Evolutionary conservation across 2,797 vertebrate genomes (phyloP), one percentile per base, ranked within the genome.

Genomic region (Chloroceryle amazona): DNA sequence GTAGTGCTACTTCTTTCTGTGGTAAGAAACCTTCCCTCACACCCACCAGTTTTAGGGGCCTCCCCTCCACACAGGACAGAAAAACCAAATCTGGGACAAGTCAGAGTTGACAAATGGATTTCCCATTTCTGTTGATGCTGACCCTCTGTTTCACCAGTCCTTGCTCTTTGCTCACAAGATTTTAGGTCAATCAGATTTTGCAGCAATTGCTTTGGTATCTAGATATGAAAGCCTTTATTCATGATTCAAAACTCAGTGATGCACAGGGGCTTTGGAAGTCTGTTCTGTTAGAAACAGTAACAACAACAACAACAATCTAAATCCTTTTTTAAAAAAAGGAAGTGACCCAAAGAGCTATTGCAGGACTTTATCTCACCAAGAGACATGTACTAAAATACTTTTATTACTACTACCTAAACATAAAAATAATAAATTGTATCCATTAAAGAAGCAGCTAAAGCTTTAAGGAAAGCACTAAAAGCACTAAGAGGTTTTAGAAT

Each of bases 31-130:
- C 31, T 52, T 76, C 8, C 8, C 12, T 61, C 39, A 6, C 44
- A n/a, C 10, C 5, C 25, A 1, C 8, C 21, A 51, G 0, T 10
- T 18, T 42, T 8, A 0, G 11, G 4, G 51, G 7, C 25, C 31
- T 61, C 46, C 20, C 16, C 7, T 79, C 25, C 33, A 33, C 3
- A 31, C 31, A 42, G 55, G 87, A 62, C 44, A 79, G 78, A 85
- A 93, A 86, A 66, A 10, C 75, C 44, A 75, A 81, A 55, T 17
- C 23, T 74, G 44, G 25, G 7, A 51, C 58, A 92, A 81, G 39
- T 58, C 68, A 85, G 49, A 88, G 41, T 41, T 81, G 25, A 41
- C 3, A 1, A 60, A 44, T 9, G 20, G 18, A 65, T 73, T 86
- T 92, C 23, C 28, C 10, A 26, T 51, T 91, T 91, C 17, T 62